Evolutionary conservation across 2,797 vertebrate species (phyloP).

Genomic region (Schizopygopsis malacanthus): DNA sequence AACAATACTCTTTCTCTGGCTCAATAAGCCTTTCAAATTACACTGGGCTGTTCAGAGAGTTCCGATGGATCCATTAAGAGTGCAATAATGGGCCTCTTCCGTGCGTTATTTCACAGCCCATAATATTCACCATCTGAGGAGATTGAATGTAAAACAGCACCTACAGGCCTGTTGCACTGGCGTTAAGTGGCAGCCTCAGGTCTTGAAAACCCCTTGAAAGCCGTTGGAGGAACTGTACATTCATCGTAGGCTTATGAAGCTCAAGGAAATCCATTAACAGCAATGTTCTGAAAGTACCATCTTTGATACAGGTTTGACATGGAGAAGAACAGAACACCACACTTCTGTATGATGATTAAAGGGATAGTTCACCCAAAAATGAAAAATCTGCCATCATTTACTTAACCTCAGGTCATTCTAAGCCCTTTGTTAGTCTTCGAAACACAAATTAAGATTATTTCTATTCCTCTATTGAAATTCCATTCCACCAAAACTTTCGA

Average conservation of each 20-base stretch:
- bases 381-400: no score
- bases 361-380: not conserved
- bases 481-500: not conserved
- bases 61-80: conserved; percentile 44
- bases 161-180: conserved; percentile 42
- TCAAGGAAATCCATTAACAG: conserved; percentile 12
- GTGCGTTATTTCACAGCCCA: conserved; percentile 37
- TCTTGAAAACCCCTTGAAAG: conserved; percentile 20
- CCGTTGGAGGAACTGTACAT: not conserved
- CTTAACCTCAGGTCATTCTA: not conserved
- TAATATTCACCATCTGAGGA: conserved; percentile 29
- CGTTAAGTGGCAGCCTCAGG: conserved; percentile 13
- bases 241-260: conserved; percentile 3
- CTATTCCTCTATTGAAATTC: not conserved
- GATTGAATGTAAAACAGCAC: conserved; percentile 39
- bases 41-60: conserved; percentile 14
- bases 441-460: not conserved
- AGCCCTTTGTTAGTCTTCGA: not conserved
- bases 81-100: conserved; percentile 34
- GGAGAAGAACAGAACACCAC: not conserved
- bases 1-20: not conserved
- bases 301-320: not conserved
- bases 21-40: conserved; percentile 29
- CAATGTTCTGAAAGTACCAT: not conserved
- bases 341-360: not conserved